Evolutionary conservation across 2,113 vertebrate genomes (phyloP), one percentile per base, ranked within the genome.

Genomic region (Marmota monax): DNA sequence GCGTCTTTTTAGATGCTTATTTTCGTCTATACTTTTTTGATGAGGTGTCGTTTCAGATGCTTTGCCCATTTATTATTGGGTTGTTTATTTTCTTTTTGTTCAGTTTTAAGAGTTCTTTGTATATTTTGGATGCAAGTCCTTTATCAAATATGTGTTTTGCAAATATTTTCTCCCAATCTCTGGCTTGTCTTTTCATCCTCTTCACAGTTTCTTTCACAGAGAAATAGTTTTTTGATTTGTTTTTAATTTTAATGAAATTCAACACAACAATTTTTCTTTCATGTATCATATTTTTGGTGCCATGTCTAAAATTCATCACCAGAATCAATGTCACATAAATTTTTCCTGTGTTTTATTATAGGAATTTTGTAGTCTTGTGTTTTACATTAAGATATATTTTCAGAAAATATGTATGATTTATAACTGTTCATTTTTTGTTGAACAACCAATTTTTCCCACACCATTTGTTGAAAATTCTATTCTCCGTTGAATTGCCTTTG

Each of bases 21-120:
- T 97, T 93, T 87, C 48, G 84, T 86, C 58, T 48, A 18, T 73
- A 16, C 77, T 94, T 42, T 45, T 88, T 92, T 82, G 51, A 56
- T 95, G 65, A 96, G 7, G 53, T 84, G 27, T 85, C 32, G 56
- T 78, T 87, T 74, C 63, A 90, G 74, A 65, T 74, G 10, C 0
- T 86, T 79, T 84, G 39, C 76, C 82, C 51, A 88, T 70, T 89
- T 95, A 70, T 90, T 91, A 87, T 87, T 70, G 23, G 29, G 48
- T 87, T 88, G 88, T 95, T 95, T 96, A 27, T 96, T 95, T 96
- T 92, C 76, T 51, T 97, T 78, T 90, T 94, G 56, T 87, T 87
- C 76, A n/a, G 53, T 87, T 92, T 95, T 90, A 89, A 74, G 84
- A 84, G 39, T 65, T 84, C 88, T 97, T 90, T 95, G 82, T 84